Evolutionary conservation across 1,140 invertebrate genomes (phyloP), one percentile per base, ranked within the genome.

Genomic region (Scaptomyza hsui): DNA sequence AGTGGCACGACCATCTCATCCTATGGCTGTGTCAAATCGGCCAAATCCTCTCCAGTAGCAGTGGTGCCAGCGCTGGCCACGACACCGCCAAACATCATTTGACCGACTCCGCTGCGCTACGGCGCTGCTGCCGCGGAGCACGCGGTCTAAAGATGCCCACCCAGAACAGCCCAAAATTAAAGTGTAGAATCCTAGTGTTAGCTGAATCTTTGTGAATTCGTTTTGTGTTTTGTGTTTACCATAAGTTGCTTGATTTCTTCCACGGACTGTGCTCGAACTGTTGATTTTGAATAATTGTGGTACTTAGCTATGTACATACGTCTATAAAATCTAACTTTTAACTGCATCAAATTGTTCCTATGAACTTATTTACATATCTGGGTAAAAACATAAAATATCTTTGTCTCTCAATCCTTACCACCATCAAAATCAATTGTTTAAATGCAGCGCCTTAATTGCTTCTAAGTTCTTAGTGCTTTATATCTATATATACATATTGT

Each of bases 51-150:
- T 41, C 91, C 90, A 13, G 72, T 75, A 16, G 57, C 75, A 0
- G 32, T 48, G 15, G 21, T 65, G 16, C 65, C 75, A n/a, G 52
- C 57, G 15, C 42, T 71, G 18, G 64, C 75, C 47, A 73, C 76
- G 47, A 73, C 82, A 29, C 75, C 89, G 35, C 77, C 89, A 5
- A 91, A 88, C 65, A 90, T 91, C 45, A 91, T 91, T 88, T 91
- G 91, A 91, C 91, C 91, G 78, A 91, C 90, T 90, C 90, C 91
- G 16, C 52, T 91, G 73, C 90, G 91, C 73, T 91, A 78, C 64
- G 81, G 90, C 72, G 81, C 90, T 41, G 78, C 68, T 21, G 77
- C 78, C 56, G 90, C 74, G 18, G 82, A 91, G 72, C 89, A 89
- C 52, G 86, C 89, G 72, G 88, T 91, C 39, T 91, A 78, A 67